Evolutionary conservation across 1,140 invertebrate species (phyloP).

Genomic region (Yoshiicerus persimilis): DNA sequence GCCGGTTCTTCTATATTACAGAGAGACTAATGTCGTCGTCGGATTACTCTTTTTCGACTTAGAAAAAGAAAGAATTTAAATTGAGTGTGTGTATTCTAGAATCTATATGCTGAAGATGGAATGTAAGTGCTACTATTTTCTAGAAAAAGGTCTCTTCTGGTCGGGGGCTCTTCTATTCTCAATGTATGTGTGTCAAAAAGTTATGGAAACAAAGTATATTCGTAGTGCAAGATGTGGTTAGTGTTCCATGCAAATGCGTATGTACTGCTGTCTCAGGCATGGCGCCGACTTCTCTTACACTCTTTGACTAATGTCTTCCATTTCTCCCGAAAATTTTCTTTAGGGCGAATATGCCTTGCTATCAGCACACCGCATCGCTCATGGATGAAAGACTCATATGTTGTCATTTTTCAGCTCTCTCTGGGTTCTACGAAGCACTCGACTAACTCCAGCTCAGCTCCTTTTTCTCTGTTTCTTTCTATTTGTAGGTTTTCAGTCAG

Average conservation of each 20-base stretch:
- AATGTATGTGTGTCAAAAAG: constrained; percentile 40
- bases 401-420: constrained; percentile 31
- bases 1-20: background rate
- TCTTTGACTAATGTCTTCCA: constrained; percentile 44
- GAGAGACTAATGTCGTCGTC: background rate
- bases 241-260: constrained; percentile 37
- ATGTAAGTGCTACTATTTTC: background rate
- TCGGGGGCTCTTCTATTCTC: background rate
- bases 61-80: background rate
- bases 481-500: background rate
- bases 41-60: background rate
- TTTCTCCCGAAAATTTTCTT: constrained; percentile 36
- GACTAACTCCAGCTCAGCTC: background rate
- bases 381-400: constrained; percentile 38
- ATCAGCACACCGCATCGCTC: constrained; percentile 30
- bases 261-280: background rate
- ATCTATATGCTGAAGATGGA: background rate
- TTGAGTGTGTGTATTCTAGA: background rate
- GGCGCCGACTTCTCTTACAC: constrained; percentile 28
- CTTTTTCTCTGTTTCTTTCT: constrained; percentile 17
- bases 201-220: constrained; percentile 42
- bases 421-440: background rate
- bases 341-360: constrained; percentile 24
- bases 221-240: constrained; percentile 27
- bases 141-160: background rate